Evolutionary conservation across 2,113 vertebrate genomes (phyloP).

Genomic region (Urocolius indicus): DNA sequence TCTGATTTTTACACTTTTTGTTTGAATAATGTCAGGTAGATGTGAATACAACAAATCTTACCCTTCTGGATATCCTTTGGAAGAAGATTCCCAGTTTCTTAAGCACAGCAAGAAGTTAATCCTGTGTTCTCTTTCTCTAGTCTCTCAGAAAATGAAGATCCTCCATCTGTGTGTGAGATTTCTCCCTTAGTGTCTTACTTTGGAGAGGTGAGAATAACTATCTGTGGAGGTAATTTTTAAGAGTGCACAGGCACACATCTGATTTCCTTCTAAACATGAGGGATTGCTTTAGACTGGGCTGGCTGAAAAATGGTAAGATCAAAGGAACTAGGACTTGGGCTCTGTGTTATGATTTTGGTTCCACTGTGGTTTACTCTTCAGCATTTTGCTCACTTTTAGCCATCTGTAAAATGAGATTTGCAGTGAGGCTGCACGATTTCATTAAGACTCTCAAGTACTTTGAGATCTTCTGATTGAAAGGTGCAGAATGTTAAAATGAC

Average conservation of each 20-base stretch:
- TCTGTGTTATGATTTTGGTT: not conserved
- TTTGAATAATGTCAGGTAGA: not conserved
- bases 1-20: not conserved
- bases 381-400: not conserved
- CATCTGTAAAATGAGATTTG: not conserved
- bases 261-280: not conserved
- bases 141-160: conserved; percentile 54
- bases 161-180: conserved; percentile 86
- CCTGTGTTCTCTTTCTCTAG: conserved; percentile 54
- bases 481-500: not conserved
- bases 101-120: not conserved
- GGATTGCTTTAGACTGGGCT: not conserved
- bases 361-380: not conserved
- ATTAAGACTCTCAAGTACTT: not conserved
- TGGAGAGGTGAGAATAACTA: conserved; percentile 88
- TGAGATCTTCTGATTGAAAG: not conserved
- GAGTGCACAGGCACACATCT: not conserved
- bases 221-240: not conserved
- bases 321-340: not conserved
- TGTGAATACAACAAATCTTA: not conserved
- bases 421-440: not conserved
- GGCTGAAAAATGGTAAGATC: not conserved
- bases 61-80: not conserved
- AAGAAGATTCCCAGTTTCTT: not conserved
- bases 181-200: conserved; percentile 92